These are phyloP conservation scores for Eucidaris tribuloides DNA, from an alignment of 35 echinoderm and acorn worm genomes.

Conservation along the genomic window DNA sequence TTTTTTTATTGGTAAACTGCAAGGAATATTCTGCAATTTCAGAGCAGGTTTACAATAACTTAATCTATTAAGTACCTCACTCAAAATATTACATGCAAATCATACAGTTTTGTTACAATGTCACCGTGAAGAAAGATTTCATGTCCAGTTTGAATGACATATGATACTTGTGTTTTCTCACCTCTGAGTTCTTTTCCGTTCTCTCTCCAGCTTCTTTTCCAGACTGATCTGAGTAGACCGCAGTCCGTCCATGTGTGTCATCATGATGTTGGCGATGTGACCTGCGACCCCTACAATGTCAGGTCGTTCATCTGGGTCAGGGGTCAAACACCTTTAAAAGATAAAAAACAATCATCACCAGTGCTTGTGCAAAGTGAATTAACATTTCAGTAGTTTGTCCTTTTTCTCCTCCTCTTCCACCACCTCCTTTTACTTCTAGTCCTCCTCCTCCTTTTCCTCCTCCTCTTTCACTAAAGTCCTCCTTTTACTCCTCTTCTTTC, in stretches of 20 bases:
- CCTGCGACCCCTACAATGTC: slow-evolving; percentile 82
- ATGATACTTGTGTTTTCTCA: slow-evolving; percentile 25
- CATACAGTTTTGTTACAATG: too few relatives aligned
- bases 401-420: too few relatives aligned
- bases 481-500: too few relatives aligned
- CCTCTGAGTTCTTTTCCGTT: slow-evolving; percentile 93
- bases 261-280: slow-evolving; percentile 70
- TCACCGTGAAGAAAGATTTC: too few relatives aligned
- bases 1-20: not conserved
- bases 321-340: slow-evolving; percentile 69
- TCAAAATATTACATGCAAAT: too few relatives aligned
- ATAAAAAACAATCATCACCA: not conserved
- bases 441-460: too few relatives aligned
- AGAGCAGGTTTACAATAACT: too few relatives aligned
- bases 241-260: slow-evolving; percentile 74
- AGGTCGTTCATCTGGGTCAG: slow-evolving; percentile 75
- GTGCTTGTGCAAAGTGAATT: not conserved
- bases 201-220: slow-evolving; percentile 94
- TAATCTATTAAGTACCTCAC: too few relatives aligned
- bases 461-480: too few relatives aligned
- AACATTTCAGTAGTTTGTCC: too few relatives aligned
- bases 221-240: slow-evolving; percentile 75
- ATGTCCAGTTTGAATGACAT: too few relatives aligned
- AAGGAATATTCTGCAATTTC: not conserved
- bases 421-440: too few relatives aligned